Base-by-base conservation (phyloP, 1,140 invertebrate species). In the Drosophila ficusphila region DNA sequence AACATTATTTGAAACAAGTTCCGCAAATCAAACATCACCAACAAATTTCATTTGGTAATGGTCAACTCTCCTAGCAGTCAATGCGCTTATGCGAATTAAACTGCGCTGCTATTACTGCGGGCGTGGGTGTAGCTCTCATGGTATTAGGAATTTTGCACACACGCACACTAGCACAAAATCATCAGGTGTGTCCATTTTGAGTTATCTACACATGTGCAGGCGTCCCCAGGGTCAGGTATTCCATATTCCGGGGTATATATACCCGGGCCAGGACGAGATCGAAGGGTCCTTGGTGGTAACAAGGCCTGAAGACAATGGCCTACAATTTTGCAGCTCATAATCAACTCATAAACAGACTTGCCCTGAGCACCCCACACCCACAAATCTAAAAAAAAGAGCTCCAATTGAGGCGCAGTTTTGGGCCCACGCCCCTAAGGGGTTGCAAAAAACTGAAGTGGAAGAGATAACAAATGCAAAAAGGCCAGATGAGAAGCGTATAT, bases 271-370 rank as follows among this genome's bases (percentile, higher is more conserved):
- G 53, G 25, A 14, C 27, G 11, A n/a, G 19, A 14, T 11, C 21
- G 7, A n/a, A 19, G 9, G 18, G n/a, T 18, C 21, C 41, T 39
- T 2, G 23, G 11, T 7, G 54, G n/a, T 9, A 16, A n/a, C 12
- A 14, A 9, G 27, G 27, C 8, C 21, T 4, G 7, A 39, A 57
- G 29, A 41, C 19, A 53, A 42, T 64, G 33, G 14, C 25, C 31
- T 41, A 64, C n/a, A 29, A 33, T 39, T 65, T 65, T 65, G 47
- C 62, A 68, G 38, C 47, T 19, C 48, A 54, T 53, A 68, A 68
- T 68, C 65, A 68, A 44, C 62, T 68, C 65, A 69, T 69, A 69
- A 69, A 46, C 48, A 69, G 62, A 65, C 60, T 51, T 65, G 25
- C 8, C 49, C 7, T 4, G 9, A 19, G 12, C 44, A 16, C n/a